Base-by-base conservation (phyloP, 30 jellyfish, hydroid and myxozoan species). In the Hydractinia echinata region DNA sequence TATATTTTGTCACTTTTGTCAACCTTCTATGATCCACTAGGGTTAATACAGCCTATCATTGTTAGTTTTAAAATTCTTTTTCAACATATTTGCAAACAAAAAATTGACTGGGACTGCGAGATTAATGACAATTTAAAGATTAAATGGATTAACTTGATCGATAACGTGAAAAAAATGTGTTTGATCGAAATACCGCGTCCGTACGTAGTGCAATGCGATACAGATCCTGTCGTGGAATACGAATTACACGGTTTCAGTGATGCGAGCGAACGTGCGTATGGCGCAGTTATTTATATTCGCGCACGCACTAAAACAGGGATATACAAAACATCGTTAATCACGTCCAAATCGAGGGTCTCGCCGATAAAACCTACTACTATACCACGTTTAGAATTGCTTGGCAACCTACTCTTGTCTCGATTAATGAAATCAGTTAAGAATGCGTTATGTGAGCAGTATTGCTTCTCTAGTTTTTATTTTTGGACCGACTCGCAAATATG, bases 1-100 rank as follows among this genome's bases (percentile, higher is more conserved):
- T 11, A 77, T 51, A 51, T 19, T 13, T 1, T 77, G 18, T 9
- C 54, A 55, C 13, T 77, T 55, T n/a, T 55, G 1, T 14, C 85
- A 51, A 51, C 85, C 18, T 51, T 77, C 73, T 77, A 77, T 51
- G 83, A 77, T 30, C 85, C 85, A 53, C 83, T 77, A 16, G 85
- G 85, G 4, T 39, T 77, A 15, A 60, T 77, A 9, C 83, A 77
- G 13, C 85, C 85, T 10, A 55, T 77, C 19, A 55, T 77, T 13
- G 84, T 53, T 11, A 13, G 30, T 21, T 19, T 51, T 1, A 55
- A 77, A 77, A 16, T 20, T 39, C 56, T 77, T 15, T 11, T 77
- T 21, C 85, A 51, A 53, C 4, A 77, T 14, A 55, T 77, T 51
- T 77, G 85, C 53, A 77, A 15, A 11, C 11, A 16, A 18, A 55